Conservation (phyloP, 2,888 invertebrate genomes). For the Unio pictorum region DNA sequence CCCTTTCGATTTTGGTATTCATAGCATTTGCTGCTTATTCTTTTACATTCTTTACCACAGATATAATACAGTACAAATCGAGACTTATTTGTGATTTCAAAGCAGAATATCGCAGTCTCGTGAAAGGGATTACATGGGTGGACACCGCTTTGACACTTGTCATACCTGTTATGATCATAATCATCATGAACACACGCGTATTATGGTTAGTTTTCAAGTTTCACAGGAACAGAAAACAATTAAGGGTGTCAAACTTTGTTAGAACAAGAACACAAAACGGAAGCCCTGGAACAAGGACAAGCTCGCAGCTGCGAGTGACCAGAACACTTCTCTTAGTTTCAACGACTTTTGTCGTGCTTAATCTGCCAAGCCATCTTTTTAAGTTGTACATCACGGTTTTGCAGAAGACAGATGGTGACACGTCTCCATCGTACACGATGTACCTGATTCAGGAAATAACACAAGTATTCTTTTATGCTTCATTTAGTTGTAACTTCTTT, state of each 20-base stretch:
- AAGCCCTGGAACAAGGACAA: conserved; percentile 10
- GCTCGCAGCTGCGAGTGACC: conserved; percentile 46
- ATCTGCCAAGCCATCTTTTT: conserved; percentile 59
- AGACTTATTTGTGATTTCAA: conserved; percentile 25
- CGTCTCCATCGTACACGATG: not conserved
- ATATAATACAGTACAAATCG: conserved; percentile 9
- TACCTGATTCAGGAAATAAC: conserved; percentile 41
- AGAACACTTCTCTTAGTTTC: conserved; percentile 56
- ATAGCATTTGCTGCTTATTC: conserved; percentile 41
- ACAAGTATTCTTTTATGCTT: conserved; percentile 42
- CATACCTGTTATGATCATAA: conserved; percentile 46
- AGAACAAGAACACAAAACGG: conserved; percentile 2
- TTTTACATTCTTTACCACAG: conserved; percentile 52
- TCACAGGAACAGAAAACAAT: conserved; percentile 20
- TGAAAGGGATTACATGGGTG: conserved; percentile 44
- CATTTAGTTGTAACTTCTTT: conserved; percentile 51
- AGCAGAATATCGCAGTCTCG: conserved; percentile 19
- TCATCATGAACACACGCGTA: conserved; percentile 42
- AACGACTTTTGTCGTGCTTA: conserved; percentile 54
- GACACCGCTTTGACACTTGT: conserved; percentile 54
- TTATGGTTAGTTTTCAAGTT: conserved; percentile 24
- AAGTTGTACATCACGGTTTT: conserved; percentile 28
- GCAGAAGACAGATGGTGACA: no score
- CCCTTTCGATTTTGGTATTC: conserved; percentile 29
- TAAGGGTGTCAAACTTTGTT: conserved; percentile 13